A percentile compares a stretch with the other conserved stretches of the same genome.
phyloP scores from a whole-genome alignment of 1,140 invertebrate species.

The Brachionus manjavacas region DNA sequence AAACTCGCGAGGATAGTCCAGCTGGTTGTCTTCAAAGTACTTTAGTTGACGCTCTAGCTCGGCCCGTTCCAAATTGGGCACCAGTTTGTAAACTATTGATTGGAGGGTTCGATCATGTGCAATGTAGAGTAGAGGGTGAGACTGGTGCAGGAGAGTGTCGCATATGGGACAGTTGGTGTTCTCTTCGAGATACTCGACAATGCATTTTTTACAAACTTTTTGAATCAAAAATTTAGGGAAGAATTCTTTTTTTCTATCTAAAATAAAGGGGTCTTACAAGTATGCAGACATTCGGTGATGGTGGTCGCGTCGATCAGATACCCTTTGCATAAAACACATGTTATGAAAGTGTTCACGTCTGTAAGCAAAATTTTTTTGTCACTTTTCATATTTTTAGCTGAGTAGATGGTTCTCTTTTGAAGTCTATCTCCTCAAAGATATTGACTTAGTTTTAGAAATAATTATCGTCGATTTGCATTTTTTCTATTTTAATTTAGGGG shows the following conservation, averaged over 20 bases:
- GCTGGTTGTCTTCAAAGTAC: conserved; percentile 22
- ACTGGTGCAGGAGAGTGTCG: conserved; percentile 58
- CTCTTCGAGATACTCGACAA: conserved; percentile 57
- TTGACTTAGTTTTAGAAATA: conserved; percentile 5
- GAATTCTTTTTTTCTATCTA: neutral
- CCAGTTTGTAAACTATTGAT: conserved; percentile 89
- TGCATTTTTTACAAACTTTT: conserved; percentile 59
- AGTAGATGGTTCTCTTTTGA: neutral
- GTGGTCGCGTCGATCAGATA: conserved; percentile 60
- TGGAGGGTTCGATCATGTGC: conserved; percentile 97
- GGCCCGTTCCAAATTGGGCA: conserved; percentile 50
- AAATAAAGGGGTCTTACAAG: conserved; percentile 54
- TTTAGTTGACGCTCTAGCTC: conserved; percentile 30
- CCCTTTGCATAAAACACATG: conserved; percentile 57
- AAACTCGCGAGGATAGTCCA: neutral
- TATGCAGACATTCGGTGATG: conserved; percentile 60
- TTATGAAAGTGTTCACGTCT: conserved; percentile 46
- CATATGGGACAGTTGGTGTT: conserved; percentile 55
- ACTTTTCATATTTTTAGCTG: conserved; percentile 4
- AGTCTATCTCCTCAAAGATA: neutral
- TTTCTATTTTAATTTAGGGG: neutral
- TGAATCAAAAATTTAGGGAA: conserved; percentile 41
- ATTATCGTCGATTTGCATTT: neutral
- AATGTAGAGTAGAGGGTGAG: conserved; percentile 59
- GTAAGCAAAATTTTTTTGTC: conserved; percentile 30